Evolutionary conservation across 2,113 vertebrate genomes (phyloP).

Genomic region (Austrofundulus limnaeus): DNA sequence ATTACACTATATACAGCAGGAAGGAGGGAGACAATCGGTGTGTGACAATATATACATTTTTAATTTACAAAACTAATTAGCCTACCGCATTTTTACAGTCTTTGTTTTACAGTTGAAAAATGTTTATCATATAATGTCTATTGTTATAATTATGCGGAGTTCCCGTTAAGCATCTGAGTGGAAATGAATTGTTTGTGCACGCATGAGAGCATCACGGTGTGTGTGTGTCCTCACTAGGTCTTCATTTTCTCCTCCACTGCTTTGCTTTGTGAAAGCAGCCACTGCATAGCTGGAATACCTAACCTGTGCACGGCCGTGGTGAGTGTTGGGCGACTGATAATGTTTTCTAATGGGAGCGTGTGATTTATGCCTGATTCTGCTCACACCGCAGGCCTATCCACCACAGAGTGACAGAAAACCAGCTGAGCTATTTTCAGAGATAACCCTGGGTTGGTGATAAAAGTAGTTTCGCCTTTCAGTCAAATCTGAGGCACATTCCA

Average conservation of each 20-base stretch:
- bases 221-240: slow-evolving; percentile 30
- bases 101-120: too few species aligned
- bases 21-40: too few species aligned
- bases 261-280: slow-evolving; percentile 33
- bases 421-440: background rate
- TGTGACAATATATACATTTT: too few species aligned
- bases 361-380: slow-evolving; percentile 1
- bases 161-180: background rate
- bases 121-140: too few species aligned
- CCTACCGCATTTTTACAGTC: too few species aligned
- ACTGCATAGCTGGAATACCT: slow-evolving; percentile 48
- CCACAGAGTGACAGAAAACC: background rate
- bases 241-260: slow-evolving; percentile 54
- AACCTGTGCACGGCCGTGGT: slow-evolving; percentile 30
- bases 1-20: too few species aligned
- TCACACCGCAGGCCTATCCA: slow-evolving; percentile 1
- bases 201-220: too few species aligned
- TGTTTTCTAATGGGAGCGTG: slow-evolving; percentile 12
- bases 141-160: too few species aligned
- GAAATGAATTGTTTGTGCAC: background rate
- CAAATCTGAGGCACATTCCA: background rate
- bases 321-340: slow-evolving; percentile 3
- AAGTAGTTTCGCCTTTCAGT: background rate
- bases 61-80: too few species aligned
- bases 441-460: background rate